These are phyloP conservation scores for Dryadula phaetusa DNA, from an alignment of 2,888 invertebrate species.

Conservation along the genomic window DNA sequence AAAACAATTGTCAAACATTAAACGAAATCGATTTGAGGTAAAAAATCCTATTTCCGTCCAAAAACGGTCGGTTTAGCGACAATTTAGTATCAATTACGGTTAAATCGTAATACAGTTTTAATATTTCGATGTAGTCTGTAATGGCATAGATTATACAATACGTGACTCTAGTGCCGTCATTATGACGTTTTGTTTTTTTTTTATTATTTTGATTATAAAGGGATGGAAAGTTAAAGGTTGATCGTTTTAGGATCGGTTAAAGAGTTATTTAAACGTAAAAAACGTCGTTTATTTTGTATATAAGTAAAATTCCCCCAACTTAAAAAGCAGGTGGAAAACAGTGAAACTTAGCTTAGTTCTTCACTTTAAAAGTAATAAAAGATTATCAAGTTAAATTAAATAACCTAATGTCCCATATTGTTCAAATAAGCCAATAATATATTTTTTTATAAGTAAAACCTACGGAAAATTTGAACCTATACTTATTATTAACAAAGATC, in stretches of 20 bases:
- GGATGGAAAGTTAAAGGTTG: constrained; percentile 11
- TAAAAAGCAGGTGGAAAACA: not conserved
- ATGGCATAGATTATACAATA: constrained; percentile 66
- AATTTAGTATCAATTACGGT: constrained; percentile 66
- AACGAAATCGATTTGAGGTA: constrained; percentile 75
- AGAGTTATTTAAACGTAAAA: not conserved
- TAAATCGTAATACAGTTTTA: constrained; percentile 71
- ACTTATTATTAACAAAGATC: too few species aligned
- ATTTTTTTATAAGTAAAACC: too few species aligned
- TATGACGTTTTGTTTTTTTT: constrained; percentile 57
- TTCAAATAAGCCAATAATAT: too few species aligned
- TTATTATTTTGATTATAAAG: not conserved
- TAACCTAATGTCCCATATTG: too few species aligned
- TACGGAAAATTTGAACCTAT: too few species aligned
- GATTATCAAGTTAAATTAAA: too few species aligned
- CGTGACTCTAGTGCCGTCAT: constrained; percentile 78
- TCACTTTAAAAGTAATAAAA: too few species aligned
- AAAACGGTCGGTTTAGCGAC: constrained; percentile 73
- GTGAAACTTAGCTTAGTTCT: too few species aligned
- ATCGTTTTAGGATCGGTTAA: constrained; percentile 1
- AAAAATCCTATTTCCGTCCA: constrained; percentile 71
- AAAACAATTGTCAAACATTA: constrained; percentile 58
- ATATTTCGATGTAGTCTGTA: constrained; percentile 62
- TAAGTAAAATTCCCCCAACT: not conserved
- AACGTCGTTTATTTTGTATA: not conserved